Evolutionary conservation across 2,888 invertebrate genomes (phyloP), one percentile per base, ranked within the genome.

Genomic region (Graphium colonna): DNA sequence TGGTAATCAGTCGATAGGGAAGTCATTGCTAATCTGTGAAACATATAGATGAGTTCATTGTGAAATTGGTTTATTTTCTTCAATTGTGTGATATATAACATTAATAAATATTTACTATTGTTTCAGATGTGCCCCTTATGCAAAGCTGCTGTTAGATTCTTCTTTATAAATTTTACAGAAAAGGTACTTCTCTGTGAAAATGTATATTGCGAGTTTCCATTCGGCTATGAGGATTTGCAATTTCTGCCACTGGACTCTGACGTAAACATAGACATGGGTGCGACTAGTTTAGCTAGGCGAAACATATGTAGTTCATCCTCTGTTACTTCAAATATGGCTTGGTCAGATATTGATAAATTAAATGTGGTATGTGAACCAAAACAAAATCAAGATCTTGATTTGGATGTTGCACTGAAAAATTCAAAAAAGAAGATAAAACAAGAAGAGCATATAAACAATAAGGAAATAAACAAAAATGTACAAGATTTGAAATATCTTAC

Each of bases 121-220:
- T 75, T 73, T 26, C 73, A 87, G 84, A 52, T 69, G 12, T 86
- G 86, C 51, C 84, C 84, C 0, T 53, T 80, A 5, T 86, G 85
- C 60, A 62, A 64, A 8, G 69, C 73, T 1, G 57, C 64, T 44
- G 58, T 82, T 1, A 67, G 67, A 36, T 53, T 70, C 0, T 83
- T 71, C 56, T 76, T 72, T 43, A 68, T 87, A 16, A 77, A 82
- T 52, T 73, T 71, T 13, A 67, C 73, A 54, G 75, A 82, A 33
- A 79, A 79, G 62, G 52, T 86, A 13, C 48, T 73, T 1, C 79
- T 86, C 79, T 88, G 87, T 59, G 75, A 77, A 46, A 82, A 85
- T 46, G 45, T 58, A 0, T 58, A 65, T 1, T 88, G 87, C 54
- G 73, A 74, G 1, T 87, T 70, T 57, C 86, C 86, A 10, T 86